phyloP scores from a whole-genome alignment of 1,140 invertebrate species.

The Hyphantria cunea region DNA sequence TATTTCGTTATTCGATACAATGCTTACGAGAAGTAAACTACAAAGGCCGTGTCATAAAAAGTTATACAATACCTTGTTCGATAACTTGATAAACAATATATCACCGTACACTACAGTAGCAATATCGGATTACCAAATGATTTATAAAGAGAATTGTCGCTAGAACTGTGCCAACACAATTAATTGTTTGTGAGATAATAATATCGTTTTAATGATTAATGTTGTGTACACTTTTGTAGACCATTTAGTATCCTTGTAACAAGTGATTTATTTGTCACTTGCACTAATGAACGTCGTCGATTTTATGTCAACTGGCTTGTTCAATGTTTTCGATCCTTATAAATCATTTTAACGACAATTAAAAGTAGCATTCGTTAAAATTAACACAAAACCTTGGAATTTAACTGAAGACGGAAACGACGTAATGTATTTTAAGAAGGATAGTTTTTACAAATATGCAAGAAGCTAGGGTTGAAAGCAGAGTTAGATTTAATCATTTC shows the following conservation, averaged over 20 bases:
- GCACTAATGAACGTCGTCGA: constrained; percentile 1
- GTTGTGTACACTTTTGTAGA: constrained; percentile 17
- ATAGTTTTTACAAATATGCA: no score
- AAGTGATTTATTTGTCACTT: constrained; percentile 10
- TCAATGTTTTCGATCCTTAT: background rate
- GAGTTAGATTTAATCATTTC: no score
- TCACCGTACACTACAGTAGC: constrained; percentile 30
- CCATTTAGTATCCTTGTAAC: constrained; percentile 5
- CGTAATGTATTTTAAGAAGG: no score
- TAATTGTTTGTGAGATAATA: constrained; percentile 57
- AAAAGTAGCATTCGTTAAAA: no score
- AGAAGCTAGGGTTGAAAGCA: no score
- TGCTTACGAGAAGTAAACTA: no score
- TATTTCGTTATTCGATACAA: no score
- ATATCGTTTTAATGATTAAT: constrained; percentile 65
- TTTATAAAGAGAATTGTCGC: constrained; percentile 56
- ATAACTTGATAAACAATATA: background rate
- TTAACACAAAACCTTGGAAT: no score
- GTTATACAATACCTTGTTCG: background rate
- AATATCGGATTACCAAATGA: constrained; percentile 42
- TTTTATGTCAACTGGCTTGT: background rate
- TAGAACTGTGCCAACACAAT: constrained; percentile 45
- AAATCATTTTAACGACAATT: no score
- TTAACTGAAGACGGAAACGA: no score
- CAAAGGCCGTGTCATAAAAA: background rate